Evolutionary conservation across 2,888 invertebrate genomes (phyloP).

Genomic region (Drepanosiphum platanoidis): DNA sequence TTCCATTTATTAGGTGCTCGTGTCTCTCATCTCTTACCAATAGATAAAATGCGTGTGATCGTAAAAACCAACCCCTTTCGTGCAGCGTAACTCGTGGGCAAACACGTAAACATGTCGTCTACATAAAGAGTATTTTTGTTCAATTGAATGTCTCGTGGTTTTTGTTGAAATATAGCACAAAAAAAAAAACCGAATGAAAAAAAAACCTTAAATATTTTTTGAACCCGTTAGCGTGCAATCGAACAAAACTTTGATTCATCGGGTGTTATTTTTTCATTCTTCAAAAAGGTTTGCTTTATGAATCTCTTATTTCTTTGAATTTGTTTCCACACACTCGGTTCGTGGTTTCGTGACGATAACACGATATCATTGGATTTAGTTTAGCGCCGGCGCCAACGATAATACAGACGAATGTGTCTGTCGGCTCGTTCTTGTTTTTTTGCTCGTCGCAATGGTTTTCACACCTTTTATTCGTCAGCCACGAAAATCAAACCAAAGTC

Average conservation of each 20-base stretch:
- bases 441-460: slow-evolving; percentile 53
- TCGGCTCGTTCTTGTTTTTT: slow-evolving; percentile 38
- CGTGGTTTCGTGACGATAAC: slow-evolving; percentile 55
- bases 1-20: slow-evolving; percentile 33
- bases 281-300: slow-evolving; percentile 11
- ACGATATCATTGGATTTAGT: slow-evolving; percentile 53
- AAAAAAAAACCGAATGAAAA: slow-evolving; percentile 23
- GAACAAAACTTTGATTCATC: slow-evolving; percentile 27
- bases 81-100: slow-evolving; percentile 11
- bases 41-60: slow-evolving; percentile 20
- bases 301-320: slow-evolving; percentile 17
- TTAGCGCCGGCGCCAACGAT: slow-evolving; percentile 49
- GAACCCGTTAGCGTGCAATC: neutral
- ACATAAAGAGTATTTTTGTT: neutral
- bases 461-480: slow-evolving; percentile 52
- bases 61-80: slow-evolving; percentile 36
- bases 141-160: slow-evolving; percentile 18
- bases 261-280: slow-evolving; percentile 7
- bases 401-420: slow-evolving; percentile 48
- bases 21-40: slow-evolving; percentile 7
- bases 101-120: slow-evolving; percentile 38
- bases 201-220: neutral
- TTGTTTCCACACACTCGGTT: neutral
- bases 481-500: slow-evolving; percentile 53
- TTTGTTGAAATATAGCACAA: neutral